Base-by-base conservation (phyloP, 2,797 vertebrate species). In the Sebastes itinus region DNA sequence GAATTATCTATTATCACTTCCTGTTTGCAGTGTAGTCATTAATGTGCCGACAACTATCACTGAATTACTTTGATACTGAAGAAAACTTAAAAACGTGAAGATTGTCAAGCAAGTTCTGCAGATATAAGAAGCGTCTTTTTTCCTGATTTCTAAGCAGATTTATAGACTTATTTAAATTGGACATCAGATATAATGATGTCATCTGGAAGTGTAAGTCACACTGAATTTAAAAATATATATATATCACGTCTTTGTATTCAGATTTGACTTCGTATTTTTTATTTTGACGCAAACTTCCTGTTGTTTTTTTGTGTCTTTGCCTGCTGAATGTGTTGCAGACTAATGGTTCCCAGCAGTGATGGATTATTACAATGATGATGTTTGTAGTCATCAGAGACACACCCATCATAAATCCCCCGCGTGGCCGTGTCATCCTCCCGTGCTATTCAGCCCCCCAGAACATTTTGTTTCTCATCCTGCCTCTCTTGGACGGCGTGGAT, bases 401-500 rank as follows among this genome's bases (percentile, higher is more conserved):
- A 6, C 59, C 70, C 77, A 22, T 74, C 59, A 35, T 52, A 79
- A 79, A 85, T 82, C 72, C 72, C n/a, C 30, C n/a, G 32, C 20
- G 1, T 56, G 42, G 20, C 65, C 28, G 5, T 22, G 49, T 62
- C 78, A 52, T 75, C 60, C 62, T 62, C 11, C 12, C 69, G 2
- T 67, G 75, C 82, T 80, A n/a, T 68, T 73, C 70, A 42, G 59
- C 64, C 71, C 55, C 54, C 54, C 42, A 30, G 86, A 80, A 93
- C 89, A 90, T 90, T 87, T 84, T 78, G 73, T 89, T 72, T 85
- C 80, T 87, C 78, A 49, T 88, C 90, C 82, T 10, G 63, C 65
- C 77, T 81, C 84, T 89, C 85, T 89, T 84, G 88, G 89, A 90
- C 49, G 2, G n/a, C 22, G 6, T 5, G 80, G 75, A 93, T 95